phyloP scores from a whole-genome alignment of 2,113 vertebrate species.

The Butorides virescens region DNA sequence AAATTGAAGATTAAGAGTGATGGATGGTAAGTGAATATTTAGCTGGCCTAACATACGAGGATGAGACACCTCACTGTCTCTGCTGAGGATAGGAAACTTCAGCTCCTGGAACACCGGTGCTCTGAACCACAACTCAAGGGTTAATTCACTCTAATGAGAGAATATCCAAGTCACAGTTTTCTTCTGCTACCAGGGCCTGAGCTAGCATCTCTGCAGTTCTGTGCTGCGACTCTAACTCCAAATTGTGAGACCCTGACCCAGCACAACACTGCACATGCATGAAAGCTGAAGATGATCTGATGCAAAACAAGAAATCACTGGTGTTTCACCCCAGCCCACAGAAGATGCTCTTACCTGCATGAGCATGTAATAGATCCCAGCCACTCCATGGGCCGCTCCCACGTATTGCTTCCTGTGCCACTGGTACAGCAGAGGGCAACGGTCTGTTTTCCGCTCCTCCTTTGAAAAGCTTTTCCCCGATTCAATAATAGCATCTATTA shows the following conservation, averaged over 20 bases:
- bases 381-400: constrained; percentile 92
- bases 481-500: constrained; percentile 86
- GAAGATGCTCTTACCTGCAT: constrained; percentile 80
- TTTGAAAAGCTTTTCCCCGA: constrained; percentile 88
- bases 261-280: background rate
- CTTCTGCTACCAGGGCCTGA: background rate
- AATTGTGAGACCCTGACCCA: background rate
- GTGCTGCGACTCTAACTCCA: background rate
- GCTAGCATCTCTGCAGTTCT: background rate
- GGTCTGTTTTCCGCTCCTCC: constrained; percentile 89
- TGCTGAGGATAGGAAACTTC: background rate
- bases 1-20: background rate
- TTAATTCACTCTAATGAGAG: background rate
- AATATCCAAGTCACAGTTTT: background rate
- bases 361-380: constrained; percentile 92
- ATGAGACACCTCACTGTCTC: background rate
- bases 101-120: background rate
- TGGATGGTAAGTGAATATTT: background rate
- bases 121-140: background rate
- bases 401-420: constrained; percentile 98
- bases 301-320: background rate
- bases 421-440: constrained; percentile 92
- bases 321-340: background rate
- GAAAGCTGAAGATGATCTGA: background rate
- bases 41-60: background rate